These are phyloP conservation scores for Morpho helenor DNA, from an alignment of 2,888 invertebrate species.

Conservation along the genomic window DNA sequence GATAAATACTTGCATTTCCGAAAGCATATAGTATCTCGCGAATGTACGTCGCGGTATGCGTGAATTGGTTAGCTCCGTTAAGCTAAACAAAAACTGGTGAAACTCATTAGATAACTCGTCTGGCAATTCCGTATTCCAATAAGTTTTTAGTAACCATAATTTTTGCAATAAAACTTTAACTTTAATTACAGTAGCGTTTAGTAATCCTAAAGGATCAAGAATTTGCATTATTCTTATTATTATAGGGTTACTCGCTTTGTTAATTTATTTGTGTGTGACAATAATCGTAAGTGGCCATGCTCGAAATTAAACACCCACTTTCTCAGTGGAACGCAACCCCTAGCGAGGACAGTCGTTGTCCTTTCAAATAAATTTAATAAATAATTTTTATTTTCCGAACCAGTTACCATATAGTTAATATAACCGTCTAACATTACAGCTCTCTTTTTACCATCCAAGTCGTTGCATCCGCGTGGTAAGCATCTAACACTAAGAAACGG, in stretches of 20 bases:
- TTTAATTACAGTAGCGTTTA: neutral
- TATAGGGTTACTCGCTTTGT: slow-evolving; percentile 20
- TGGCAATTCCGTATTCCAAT: slow-evolving; percentile 13
- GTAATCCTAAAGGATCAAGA: neutral
- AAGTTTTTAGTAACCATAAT: slow-evolving; percentile 14
- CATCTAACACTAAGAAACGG: too few species aligned
- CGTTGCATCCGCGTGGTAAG: too few species aligned
- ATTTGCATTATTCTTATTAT: neutral
- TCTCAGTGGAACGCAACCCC: slow-evolving; percentile 19
- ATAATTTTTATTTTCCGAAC: slow-evolving; percentile 11
- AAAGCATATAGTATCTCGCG: too few species aligned
- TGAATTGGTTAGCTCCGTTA: neutral
- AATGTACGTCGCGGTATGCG: neutral
- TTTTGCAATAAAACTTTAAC: slow-evolving; percentile 16
- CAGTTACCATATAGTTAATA: slow-evolving; percentile 33
- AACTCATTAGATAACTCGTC: slow-evolving; percentile 1
- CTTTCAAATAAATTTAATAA: slow-evolving; percentile 3
- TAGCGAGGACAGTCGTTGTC: slow-evolving; percentile 2
- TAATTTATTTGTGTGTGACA: slow-evolving; percentile 2
- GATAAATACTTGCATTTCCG: slow-evolving; percentile 19
- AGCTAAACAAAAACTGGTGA: neutral
- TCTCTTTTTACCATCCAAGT: slow-evolving; percentile 21
- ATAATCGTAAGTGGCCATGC: too few species aligned
- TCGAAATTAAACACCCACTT: slow-evolving; percentile 22
- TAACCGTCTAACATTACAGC: slow-evolving; percentile 28